Base-by-base conservation (phyloP, 2,113 vertebrate genomes). In the Melospiza georgiana region DNA sequence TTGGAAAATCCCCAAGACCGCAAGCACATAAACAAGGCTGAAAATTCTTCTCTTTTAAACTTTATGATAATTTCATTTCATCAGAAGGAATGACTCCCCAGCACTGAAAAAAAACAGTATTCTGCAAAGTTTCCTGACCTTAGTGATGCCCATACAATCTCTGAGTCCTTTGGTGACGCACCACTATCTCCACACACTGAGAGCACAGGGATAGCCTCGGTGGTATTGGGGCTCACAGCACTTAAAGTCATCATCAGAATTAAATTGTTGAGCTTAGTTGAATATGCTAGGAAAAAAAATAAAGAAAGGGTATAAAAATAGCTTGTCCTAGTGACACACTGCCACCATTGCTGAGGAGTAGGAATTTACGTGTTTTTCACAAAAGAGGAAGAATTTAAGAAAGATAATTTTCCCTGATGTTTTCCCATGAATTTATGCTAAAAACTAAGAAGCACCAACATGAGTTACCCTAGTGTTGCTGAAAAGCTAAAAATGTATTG, bases 221-320 rank as follows among this genome's bases (percentile, higher is more conserved):
- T 98, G 22, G 94, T 98, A 24, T 84, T 97, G 74, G 95, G 91
- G 76, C 93, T 98, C 22, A 97, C 87, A 35, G 95, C 95, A 65
- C 88, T 82, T 97, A 76, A 97, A 90, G 52, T 96, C 75, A 16
- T 98, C 95, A 44, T 95, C 94, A 93, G 96, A 95, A 96, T 97
- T 97, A 96, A 97, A 97, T 96, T 97, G 59, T 95, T 98, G 81
- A 96, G 95, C 72, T 97, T 96, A 95, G 91, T 93, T 74, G 96
- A 97, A 95, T 97, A 96, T 6, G 44, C 95, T 98, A 95, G 78
- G 97, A 98, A 98, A 73, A 84, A 84, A 95, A 97, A 94, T 74
- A 78, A 96, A 96, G 46, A 94, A 89, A 93, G 68, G 7, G 27
- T 28, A 84, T 94, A 92, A 90, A 96, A 96, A 63, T 43, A 93